Evolutionary conservation across 2,797 vertebrate species (phyloP), one percentile per base, ranked within the genome.

Genomic region (Danionella dracula): DNA sequence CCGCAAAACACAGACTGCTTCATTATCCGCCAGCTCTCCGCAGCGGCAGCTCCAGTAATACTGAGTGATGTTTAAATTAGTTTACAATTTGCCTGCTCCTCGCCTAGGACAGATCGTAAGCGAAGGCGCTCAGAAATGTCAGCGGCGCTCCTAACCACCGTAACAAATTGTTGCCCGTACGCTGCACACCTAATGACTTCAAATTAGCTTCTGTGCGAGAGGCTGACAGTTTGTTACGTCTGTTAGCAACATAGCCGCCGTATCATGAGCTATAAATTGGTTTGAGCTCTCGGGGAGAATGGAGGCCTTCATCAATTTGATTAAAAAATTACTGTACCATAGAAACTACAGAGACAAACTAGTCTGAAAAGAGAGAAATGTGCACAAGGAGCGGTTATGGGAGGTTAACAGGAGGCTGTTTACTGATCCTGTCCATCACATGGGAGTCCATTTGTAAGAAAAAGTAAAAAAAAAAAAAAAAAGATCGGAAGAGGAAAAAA

Each of bases 11-110:
- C 82, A 81, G 70, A 72, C 75, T 86, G 87, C 88, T 93, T 95
- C 94, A 94, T 97, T 96, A 96, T 91, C 92, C 90, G 38, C 49
- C 86, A 81, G 84, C 84, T 91, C 91, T 92, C 91, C 91, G 90
- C 90, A 90, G 90, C 92, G 93, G 92, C 93, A 92, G 92, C 87
- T 86, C 80, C 90, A 90, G 91, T 95, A 96, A 97, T 93, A 85
- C 78, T 95, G 94, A 97, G 94, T 95, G 96, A 98, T 98, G 96
- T 97, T 98, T 98, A 96, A 97, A 98, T 98, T 97, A 98, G 96
- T 96, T 96, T 96, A 97, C 94, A 97, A 97, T 98, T 97, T 97
- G 92, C 94, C 92, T 91, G 92, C 90, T 89, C 92, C 91, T 92
- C 93, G 92, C 93, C 90, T 85, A 92, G 94, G 93, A 92, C 88